Conservation (phyloP, 1,140 invertebrate genomes). For the Eurosta solidaginis region DNA sequence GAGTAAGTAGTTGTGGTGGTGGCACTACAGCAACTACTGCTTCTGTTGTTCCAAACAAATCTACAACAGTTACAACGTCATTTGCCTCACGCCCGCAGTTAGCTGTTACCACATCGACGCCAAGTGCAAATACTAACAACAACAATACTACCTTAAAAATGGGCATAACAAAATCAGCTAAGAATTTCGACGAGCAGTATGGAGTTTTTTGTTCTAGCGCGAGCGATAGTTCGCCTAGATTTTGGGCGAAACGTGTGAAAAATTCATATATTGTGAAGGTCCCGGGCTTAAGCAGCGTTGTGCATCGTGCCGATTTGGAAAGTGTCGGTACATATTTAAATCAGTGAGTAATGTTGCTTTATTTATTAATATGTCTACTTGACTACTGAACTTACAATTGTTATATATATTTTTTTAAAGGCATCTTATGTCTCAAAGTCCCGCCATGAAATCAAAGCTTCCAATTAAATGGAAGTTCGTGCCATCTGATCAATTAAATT, state of each 20-base stretch:
- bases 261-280: slow-evolving; percentile 23
- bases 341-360: slow-evolving; percentile 21
- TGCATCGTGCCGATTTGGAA: background rate
- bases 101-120: background rate
- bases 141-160: background rate
- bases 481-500: slow-evolving; percentile 2
- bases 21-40: background rate
- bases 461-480: slow-evolving; percentile 19
- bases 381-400: background rate
- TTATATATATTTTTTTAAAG: background rate
- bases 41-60: background rate
- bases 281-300: background rate
- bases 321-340: slow-evolving; percentile 19
- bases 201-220: background rate
- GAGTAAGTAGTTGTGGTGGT: background rate
- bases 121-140: background rate
- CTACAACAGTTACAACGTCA: background rate
- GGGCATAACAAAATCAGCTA: background rate
- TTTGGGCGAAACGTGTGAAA: slow-evolving; percentile 10
- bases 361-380: background rate
- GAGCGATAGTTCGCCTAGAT: background rate
- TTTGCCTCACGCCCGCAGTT: background rate
- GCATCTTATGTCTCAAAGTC: background rate
- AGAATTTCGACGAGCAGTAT: background rate
- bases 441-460: slow-evolving; percentile 2